Evolutionary conservation across 2,888 invertebrate species (phyloP), one percentile per base, ranked within the genome.

Genomic region (Torymus tubicola): DNA sequence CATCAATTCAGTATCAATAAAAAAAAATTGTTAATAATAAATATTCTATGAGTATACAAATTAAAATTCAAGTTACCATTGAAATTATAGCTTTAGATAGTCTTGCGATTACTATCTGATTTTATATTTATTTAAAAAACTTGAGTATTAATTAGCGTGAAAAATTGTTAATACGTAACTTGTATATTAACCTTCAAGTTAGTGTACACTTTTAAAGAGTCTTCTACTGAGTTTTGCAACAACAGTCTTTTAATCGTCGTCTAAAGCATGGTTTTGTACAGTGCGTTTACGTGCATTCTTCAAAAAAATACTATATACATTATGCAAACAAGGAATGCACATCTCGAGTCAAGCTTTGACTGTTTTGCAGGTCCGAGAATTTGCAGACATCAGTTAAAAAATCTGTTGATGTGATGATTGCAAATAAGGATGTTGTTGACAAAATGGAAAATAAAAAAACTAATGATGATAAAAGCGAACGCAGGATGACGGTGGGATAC

Each of bases 361-460:
- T 89, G 83, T 90, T 90, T 90, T 90, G 80, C 89, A 90, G 90
- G 88, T 90, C 86, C 86, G 82, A 85, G 86, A 88, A 82, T 84
- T 83, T 79, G 82, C 85, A 84, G 86, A 86, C 85, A 84, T 81
- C 87, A 79, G 86, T 88, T 87, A 88, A 84, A 85, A 84, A 86
- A 83, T 87, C 87, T 83, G 84, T 87, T 84, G 86, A 87, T 77
- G 85, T 78, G 85, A 86, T 86, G 82, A 89, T 84, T 84, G 74
- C 85, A 81, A 86, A 84, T 85, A 85, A 87, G 87, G 86, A 84
- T 76, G 73, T 31, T 42, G 1, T 63, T 55, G 63, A 57, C 52
- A 50, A 60, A 71, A 82, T 79, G 83, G 82, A 24, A 53, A 71
- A 11, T 14, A 24, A 60, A 4, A 68, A 60, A 61, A 18, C 14